Evolutionary conservation across 2,113 vertebrate genomes (phyloP).

Genomic region (Tamias sibiricus): DNA sequence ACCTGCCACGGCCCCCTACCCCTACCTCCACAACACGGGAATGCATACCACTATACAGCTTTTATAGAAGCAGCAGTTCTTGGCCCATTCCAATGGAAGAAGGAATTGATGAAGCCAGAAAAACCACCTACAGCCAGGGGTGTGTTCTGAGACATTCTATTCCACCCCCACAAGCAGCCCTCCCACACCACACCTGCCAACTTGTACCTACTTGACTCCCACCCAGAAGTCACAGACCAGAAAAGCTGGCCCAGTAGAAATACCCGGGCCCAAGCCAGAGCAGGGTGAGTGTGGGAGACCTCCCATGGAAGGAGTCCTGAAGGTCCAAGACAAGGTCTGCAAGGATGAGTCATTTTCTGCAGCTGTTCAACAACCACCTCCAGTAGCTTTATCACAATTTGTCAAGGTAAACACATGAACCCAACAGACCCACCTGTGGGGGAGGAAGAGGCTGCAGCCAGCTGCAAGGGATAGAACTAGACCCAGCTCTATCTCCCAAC

Average conservation of each 20-base stretch:
- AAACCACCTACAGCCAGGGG: conserved; percentile 45
- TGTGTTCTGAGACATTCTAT: conserved; percentile 49
- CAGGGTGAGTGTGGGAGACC: background rate
- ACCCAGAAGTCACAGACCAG: background rate
- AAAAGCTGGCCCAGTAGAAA: conserved; percentile 33
- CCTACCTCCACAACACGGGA: background rate
- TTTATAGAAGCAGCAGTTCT: background rate
- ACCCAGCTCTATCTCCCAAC: background rate
- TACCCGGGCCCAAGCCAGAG: background rate
- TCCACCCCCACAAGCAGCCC: background rate
- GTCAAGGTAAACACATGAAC: background rate
- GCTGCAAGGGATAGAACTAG: background rate
- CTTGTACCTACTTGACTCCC: background rate
- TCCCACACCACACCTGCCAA: conserved; percentile 46
- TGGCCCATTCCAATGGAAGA: background rate
- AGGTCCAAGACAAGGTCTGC: background rate
- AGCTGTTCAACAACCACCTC: background rate
- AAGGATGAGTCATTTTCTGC: background rate
- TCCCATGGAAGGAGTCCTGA: background rate
- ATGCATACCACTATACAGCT: background rate
- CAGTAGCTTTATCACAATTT: background rate
- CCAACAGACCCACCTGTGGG: background rate
- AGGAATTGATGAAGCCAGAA: conserved; percentile 38
- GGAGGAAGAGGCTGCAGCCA: background rate
- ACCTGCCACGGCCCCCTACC: background rate